Evolutionary conservation across 2,113 vertebrate species (phyloP), one percentile per base, ranked within the genome.

Genomic region (Xyrauchen texanus): DNA sequence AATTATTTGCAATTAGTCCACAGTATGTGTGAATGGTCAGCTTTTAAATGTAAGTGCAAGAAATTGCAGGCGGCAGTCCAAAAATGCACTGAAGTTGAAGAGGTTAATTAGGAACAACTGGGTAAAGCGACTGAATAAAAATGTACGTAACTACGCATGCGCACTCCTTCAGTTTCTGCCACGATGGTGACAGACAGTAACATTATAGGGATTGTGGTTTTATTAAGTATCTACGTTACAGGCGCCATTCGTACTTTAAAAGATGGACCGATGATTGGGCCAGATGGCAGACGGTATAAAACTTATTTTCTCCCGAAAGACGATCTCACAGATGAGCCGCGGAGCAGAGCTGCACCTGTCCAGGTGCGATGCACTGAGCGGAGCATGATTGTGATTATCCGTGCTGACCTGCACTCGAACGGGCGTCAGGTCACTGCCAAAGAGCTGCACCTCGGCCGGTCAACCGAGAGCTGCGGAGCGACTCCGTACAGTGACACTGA

Each of bases 331-430:
- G 34, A 71, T 34, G 13, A 45, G 51, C 2, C 12, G 0, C n/a
- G 4, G 4, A 57, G 68, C 52, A 71, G 21, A 57, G 12, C 8
- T 58, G 68, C 51, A 71, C 73, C 49, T 4, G 67, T 77, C 5
- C 11, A 68, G 6, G 73, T 81, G 15, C 51, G 11, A 34, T 81
- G 80, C 60, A 81, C 73, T 8, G 80, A 77, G 13, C 60, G 7
- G 15, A 47, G 6, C 66, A 81, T 81, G 80, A 63, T 77, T 16
- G 68, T 81, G 67, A 34, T 68, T 15, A 46, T 69, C 4, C 60
- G 16, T 47, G 55, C 72, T 11, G 72, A 76, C 7, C 72, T 81
- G n/a, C 46, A 69, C 49, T 66, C 47, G 3, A 68, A 52, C 10
- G 58, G 72, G 46, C 52, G 63, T 58, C 79, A 7, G 15, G 71